Percentiles rank a stretch among this genome's conserved stretches.
These are phyloP conservation scores for Pseudomyrmex pallidus DNA, from an alignment of 1,140 invertebrate genomes.

Conservation along the genomic window DNA sequence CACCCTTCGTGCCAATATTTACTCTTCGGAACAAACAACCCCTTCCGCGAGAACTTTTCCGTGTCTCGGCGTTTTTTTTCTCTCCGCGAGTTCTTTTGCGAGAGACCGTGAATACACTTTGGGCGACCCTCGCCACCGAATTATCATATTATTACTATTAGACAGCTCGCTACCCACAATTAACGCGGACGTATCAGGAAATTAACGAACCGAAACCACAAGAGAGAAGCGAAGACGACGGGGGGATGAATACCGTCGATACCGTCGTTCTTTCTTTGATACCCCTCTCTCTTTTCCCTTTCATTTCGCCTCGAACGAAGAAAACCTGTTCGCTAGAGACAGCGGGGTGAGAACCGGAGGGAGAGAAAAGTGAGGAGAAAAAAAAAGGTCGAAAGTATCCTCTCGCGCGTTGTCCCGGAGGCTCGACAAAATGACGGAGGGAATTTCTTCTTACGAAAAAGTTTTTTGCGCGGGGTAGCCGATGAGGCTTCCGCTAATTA, in stretches of 20 bases:
- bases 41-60: conserved; percentile 49
- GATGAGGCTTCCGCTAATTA: conserved; percentile 81
- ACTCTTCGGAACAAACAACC: conserved; percentile 75
- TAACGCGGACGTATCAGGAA: conserved; percentile 80
- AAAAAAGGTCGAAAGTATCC: conserved; percentile 61
- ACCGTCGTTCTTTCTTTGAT: conserved; percentile 62
- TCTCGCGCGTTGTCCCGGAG: conserved; percentile 65
- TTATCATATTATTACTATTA: conserved; percentile 85
- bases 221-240: background rate
- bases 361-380: background rate
- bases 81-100: background rate
- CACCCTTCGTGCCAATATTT: conserved; percentile 75
- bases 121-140: conserved; percentile 60
- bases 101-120: conserved; percentile 27
- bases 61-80: conserved; percentile 43
- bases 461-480: conserved; percentile 59
- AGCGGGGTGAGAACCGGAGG: conserved; percentile 60
- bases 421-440: conserved; percentile 74
- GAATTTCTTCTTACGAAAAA: conserved; percentile 65
- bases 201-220: conserved; percentile 80
- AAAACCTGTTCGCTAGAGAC: conserved; percentile 71
- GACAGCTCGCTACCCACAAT: conserved; percentile 83
- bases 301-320: conserved; percentile 26
- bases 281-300: conserved; percentile 15
- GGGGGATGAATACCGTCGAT: conserved; percentile 2